phyloP scores from a whole-genome alignment of 2,888 invertebrate species.

The Leptopilina drosophilae region DNA sequence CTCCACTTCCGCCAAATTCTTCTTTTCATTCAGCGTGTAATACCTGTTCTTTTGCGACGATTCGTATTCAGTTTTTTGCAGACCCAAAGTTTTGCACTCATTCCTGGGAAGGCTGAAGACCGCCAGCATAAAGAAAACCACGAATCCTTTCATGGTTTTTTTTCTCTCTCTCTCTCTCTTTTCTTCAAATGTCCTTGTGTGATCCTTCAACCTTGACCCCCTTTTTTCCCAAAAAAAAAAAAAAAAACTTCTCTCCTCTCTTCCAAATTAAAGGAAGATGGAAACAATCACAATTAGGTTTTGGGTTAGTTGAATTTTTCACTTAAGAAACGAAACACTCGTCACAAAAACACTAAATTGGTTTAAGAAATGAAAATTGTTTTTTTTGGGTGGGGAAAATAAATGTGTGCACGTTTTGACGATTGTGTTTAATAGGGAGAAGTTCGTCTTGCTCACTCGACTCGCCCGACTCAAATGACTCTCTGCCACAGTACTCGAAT shows the following conservation, averaged over 20 bases:
- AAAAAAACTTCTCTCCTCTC: conserved; percentile 20
- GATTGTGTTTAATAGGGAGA: neutral
- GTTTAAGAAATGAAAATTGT: too few species aligned
- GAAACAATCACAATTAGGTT: conserved; percentile 2
- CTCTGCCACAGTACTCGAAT: conserved; percentile 48
- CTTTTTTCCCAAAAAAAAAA: conserved; percentile 23
- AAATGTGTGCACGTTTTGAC: too few species aligned
- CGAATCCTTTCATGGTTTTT: conserved; percentile 49
- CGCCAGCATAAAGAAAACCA: conserved; percentile 49
- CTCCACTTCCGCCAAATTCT: conserved; percentile 66
- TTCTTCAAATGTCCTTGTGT: conserved; percentile 37
- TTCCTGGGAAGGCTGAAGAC: conserved; percentile 52
- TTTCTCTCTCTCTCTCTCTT: too few species aligned
- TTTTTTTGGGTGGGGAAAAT: too few species aligned
- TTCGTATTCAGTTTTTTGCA: conserved; percentile 58
- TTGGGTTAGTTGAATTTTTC: too few species aligned
- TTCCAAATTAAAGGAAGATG: neutral
- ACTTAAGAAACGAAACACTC: too few species aligned
- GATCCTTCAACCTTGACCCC: conserved; percentile 54
- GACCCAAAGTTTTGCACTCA: conserved; percentile 62
- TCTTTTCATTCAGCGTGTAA: conserved; percentile 66
- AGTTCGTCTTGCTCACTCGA: conserved; percentile 24
- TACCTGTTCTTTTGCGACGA: conserved; percentile 67
- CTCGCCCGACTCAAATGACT: conserved; percentile 56
- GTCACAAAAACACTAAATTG: too few species aligned